A percentile compares a stretch with the other conserved stretches of the same genome.
These are phyloP conservation scores for Carcina quercana DNA, from an alignment of 2,888 invertebrate species.

Conservation along the genomic window DNA sequence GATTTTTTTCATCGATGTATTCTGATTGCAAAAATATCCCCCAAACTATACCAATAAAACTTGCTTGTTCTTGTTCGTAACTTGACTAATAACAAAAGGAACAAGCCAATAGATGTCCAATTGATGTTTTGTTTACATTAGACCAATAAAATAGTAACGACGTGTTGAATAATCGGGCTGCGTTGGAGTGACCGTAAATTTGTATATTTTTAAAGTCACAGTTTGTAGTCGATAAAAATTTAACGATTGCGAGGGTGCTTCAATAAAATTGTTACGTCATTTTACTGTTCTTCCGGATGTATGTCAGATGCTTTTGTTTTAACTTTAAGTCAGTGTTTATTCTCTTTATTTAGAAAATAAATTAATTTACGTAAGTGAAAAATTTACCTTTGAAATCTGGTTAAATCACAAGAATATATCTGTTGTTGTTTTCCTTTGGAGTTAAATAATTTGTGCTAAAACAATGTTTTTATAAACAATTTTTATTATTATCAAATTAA, in stretches of 20 bases:
- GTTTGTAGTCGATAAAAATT: slow-evolving; percentile 71
- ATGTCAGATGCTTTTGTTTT: slow-evolving; percentile 12
- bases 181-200: slow-evolving; percentile 71
- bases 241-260: slow-evolving; percentile 64
- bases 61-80: no score
- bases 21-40: no score
- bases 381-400: no score
- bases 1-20: no score
- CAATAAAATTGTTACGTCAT: slow-evolving; percentile 55
- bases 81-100: slow-evolving; percentile 13
- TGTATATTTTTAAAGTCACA: slow-evolving; percentile 71
- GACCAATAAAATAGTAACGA: slow-evolving; percentile 70
- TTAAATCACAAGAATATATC: no score
- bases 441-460: no score
- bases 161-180: slow-evolving; percentile 71
- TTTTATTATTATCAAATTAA: no score
- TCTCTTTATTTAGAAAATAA: neutral
- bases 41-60: no score
- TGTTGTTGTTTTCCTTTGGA: no score
- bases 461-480: no score
- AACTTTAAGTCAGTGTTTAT: neutral
- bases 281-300: slow-evolving; percentile 28
- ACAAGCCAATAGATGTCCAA: slow-evolving; percentile 39
- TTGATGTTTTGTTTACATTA: slow-evolving; percentile 66
- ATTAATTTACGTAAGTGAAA: no score